These are phyloP conservation scores for Plestiodon gilberti DNA, from an alignment of 2,113 vertebrate genomes.

Conservation along the genomic window DNA sequence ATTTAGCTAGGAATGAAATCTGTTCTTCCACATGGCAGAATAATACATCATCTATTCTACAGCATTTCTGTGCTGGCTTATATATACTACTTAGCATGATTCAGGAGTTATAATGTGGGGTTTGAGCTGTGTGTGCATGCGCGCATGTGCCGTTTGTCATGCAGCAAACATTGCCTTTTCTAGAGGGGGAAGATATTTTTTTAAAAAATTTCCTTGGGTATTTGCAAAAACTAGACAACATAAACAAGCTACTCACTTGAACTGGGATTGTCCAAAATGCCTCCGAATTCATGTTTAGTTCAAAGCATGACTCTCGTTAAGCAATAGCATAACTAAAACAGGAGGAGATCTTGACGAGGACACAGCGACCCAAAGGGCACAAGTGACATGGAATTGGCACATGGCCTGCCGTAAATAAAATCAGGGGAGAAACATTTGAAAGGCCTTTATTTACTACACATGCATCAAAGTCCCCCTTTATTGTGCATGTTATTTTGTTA, in stretches of 20 bases:
- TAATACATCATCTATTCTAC: constrained; percentile 1
- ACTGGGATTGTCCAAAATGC: background rate
- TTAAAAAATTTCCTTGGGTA: background rate
- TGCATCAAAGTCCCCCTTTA: background rate
- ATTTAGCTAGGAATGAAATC: background rate
- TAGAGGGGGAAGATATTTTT: background rate
- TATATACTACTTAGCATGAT: background rate
- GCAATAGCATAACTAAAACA: background rate
- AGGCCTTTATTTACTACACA: background rate
- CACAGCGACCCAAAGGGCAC: background rate
- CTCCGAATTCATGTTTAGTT: background rate
- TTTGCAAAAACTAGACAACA: background rate
- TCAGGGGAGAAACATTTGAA: no score
- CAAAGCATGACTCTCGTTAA: background rate
- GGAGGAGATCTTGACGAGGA: background rate
- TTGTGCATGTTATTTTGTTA: no score
- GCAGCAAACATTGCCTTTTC: background rate
- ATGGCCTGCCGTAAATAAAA: background rate
- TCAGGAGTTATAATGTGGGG: accelerated
- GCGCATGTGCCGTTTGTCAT: background rate
- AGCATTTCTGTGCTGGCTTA: background rate
- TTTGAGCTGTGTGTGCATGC: no score
- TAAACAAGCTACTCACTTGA: background rate
- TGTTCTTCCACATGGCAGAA: background rate
- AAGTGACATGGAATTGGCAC: background rate